A percentile compares a stretch with the other conserved stretches of the same genome.
Conservation (phyloP, 2,888 invertebrate species). For the Epirrita christyi region DNA sequence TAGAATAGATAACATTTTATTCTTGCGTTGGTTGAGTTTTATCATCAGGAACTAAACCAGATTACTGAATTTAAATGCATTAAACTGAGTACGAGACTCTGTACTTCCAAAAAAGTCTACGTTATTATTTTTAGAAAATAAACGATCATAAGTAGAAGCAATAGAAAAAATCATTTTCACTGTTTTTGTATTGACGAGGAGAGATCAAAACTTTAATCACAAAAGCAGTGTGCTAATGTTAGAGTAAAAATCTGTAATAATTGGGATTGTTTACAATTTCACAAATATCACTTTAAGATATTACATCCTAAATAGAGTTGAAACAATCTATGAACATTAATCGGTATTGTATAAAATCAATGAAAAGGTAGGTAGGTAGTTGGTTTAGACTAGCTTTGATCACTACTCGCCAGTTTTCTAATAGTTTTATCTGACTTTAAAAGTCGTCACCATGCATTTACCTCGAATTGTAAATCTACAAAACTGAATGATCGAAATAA, state of each 20-base stretch:
- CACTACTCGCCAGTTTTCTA: constrained; percentile 46
- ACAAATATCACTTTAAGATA: not conserved
- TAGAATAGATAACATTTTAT: constrained; percentile 7
- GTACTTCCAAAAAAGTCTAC: not conserved
- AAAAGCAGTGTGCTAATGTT: constrained; percentile 13
- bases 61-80: not conserved
- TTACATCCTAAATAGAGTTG: not conserved
- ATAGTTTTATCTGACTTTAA: constrained; percentile 47
- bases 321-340: not conserved
- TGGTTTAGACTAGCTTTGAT: constrained; percentile 44
- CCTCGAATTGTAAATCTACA: constrained; percentile 59
- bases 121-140: not conserved
- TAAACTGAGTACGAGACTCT: not conserved
- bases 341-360: constrained; percentile 4
- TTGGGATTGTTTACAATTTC: too few species aligned
- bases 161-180: constrained; percentile 15
- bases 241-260: not conserved
- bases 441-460: constrained; percentile 65
- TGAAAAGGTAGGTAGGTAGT: constrained; percentile 10
- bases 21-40: constrained; percentile 6
- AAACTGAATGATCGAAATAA: constrained; percentile 67
- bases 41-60: not conserved
- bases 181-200: constrained; percentile 42
- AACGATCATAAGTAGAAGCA: constrained; percentile 26
- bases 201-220: constrained; percentile 46